Evolutionary conservation across 2,888 invertebrate genomes (phyloP).

Genomic region (Hirtodrosophila trivittata): DNA sequence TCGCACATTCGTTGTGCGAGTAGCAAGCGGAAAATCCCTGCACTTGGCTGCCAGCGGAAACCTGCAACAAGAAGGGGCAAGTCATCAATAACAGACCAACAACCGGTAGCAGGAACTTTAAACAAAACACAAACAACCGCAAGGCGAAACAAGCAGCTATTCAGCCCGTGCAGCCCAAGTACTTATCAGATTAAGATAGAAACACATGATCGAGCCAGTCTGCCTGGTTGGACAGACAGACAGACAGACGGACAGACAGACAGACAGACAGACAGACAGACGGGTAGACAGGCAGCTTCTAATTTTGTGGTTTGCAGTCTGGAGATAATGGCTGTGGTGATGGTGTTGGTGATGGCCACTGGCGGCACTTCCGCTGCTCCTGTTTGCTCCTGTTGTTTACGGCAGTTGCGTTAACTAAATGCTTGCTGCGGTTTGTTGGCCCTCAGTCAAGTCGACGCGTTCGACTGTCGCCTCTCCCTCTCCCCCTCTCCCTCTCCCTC

Average conservation of each 20-base stretch:
- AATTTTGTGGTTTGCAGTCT: constrained; percentile 41
- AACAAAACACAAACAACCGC: constrained; percentile 45
- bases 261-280: constrained; percentile 5
- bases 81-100: constrained; percentile 65
- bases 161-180: constrained; percentile 35
- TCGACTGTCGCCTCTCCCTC: constrained; percentile 1
- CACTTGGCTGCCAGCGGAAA: constrained; percentile 52
- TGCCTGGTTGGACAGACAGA: neutral
- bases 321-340: constrained; percentile 3
- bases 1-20: neutral
- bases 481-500: neutral
- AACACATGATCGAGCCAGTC: constrained; percentile 62
- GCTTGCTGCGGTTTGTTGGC: constrained; percentile 51
- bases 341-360: constrained; percentile 1
- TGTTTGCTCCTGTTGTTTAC: constrained; percentile 36
- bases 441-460: constrained; percentile 8
- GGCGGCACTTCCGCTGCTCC: constrained; percentile 38
- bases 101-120: constrained; percentile 53
- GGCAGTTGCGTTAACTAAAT: constrained; percentile 45
- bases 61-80: constrained; percentile 27
- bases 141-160: constrained; percentile 4
- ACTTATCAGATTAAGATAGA: constrained; percentile 72
- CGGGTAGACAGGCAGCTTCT: constrained; percentile 42
- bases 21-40: constrained; percentile 63
- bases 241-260: neutral